A percentile compares a stretch with the other conserved stretches of the same genome.
Evolutionary conservation across 2,888 invertebrate species (phyloP).

Genomic region (Podabrus alpinus): DNA sequence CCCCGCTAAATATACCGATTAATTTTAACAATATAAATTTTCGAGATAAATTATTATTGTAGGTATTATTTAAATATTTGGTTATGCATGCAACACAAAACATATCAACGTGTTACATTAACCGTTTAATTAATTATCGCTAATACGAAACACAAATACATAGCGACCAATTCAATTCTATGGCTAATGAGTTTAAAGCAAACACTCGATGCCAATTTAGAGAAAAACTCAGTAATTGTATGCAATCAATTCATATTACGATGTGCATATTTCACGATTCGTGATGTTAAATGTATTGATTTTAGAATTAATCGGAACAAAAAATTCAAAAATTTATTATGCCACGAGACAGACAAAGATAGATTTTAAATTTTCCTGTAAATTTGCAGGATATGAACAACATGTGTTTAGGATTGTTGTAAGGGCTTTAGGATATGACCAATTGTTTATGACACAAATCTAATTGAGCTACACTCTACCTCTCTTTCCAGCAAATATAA

Average conservation of each 20-base stretch:
- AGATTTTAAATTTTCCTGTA: conserved; percentile 12
- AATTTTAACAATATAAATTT: conserved; percentile 2
- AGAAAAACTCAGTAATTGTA: conserved; percentile 49
- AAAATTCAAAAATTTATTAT: not conserved
- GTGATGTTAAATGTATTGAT: conserved; percentile 40
- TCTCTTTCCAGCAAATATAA: conserved; percentile 33
- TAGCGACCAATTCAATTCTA: conserved; percentile 53
- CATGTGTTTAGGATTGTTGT: conserved; percentile 49
- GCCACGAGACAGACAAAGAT: conserved; percentile 11
- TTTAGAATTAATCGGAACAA: conserved; percentile 28
- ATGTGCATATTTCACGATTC: conserved; percentile 41
- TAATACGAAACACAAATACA: conserved; percentile 55
- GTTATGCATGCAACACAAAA: conserved; percentile 11
- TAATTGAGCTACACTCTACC: conserved; percentile 44
- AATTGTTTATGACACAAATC: conserved; percentile 54
- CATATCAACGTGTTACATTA: conserved; percentile 50
- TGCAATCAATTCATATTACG: conserved; percentile 45
- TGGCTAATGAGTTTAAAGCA: conserved; percentile 53
- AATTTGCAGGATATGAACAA: conserved; percentile 34
- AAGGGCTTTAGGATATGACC: conserved; percentile 51
- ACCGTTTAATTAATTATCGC: conserved; percentile 55
- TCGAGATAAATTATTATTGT: not conserved
- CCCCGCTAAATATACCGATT: not conserved
- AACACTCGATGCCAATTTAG: conserved; percentile 44
- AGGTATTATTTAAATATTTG: not conserved